Conservation (phyloP, 2,888 invertebrate genomes). For the Pardosa pseudoannulata region DNA sequence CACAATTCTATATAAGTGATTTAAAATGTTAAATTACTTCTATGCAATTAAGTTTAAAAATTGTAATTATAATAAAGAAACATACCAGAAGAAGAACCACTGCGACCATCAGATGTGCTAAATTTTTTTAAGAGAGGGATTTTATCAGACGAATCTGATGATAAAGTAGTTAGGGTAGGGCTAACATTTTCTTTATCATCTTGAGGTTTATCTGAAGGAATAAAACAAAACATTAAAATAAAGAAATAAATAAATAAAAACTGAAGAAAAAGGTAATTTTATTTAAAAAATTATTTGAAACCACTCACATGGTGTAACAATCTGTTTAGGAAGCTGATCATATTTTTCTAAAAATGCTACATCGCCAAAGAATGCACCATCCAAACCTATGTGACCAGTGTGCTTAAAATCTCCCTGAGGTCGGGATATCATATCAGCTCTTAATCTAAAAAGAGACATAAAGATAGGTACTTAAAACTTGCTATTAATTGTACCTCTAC, state of each 20-base stretch:
- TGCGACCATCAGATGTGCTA: conserved; percentile 74
- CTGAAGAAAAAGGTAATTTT: too few species aligned
- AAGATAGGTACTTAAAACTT: background rate
- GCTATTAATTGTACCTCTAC: too few species aligned
- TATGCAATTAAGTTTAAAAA: too few species aligned
- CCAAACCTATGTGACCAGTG: conserved; percentile 96
- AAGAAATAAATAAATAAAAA: too few species aligned
- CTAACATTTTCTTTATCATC: conserved; percentile 81
- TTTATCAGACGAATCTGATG: conserved; percentile 77
- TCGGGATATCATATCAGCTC: conserved; percentile 95
- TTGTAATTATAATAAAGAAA: too few species aligned
- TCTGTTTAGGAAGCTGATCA: conserved; percentile 88
- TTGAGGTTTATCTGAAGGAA: conserved; percentile 84
- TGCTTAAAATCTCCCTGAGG: conserved; percentile 98
- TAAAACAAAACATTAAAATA: background rate
- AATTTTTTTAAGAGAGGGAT: conserved; percentile 77
- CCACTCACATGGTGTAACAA: conserved; percentile 85
- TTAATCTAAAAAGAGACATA: conserved; percentile 78
- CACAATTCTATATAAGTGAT: too few species aligned
- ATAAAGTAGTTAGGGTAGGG: conserved; percentile 74
- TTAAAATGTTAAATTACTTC: too few species aligned
- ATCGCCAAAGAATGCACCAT: conserved; percentile 98
- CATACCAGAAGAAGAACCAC: conserved; percentile 75
- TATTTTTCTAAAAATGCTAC: conserved; percentile 86
- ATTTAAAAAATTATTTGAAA: background rate